These are phyloP conservation scores for Cinara cedri DNA, from an alignment of 2,888 invertebrate genomes.

Conservation along the genomic window DNA sequence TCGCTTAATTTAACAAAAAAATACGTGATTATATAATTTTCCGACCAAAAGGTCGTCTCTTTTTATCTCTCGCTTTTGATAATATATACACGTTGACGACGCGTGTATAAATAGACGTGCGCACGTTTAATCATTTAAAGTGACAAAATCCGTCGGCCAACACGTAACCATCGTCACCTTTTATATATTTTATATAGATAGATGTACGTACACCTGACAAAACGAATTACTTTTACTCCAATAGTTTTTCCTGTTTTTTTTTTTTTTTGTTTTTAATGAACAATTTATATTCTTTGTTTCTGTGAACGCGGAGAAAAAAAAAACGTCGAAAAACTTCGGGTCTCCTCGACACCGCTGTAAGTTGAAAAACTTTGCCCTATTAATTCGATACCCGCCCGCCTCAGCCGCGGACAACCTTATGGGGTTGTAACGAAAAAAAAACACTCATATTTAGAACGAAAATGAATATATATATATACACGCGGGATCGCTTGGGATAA, in stretches of 20 bases:
- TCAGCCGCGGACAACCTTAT: constrained; percentile 1
- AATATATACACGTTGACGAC: neutral
- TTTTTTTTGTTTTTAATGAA: constrained; percentile 22
- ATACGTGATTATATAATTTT: constrained; percentile 42
- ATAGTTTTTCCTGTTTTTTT: constrained; percentile 1
- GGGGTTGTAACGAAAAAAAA: constrained; percentile 24
- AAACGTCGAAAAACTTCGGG: constrained; percentile 43
- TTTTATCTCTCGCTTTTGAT: neutral
- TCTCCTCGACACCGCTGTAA: neutral
- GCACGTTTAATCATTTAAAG: constrained; percentile 44
- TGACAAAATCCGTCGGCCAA: constrained; percentile 33
- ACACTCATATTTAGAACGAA: constrained; percentile 46
- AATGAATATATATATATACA: neutral
- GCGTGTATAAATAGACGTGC: constrained; percentile 19
- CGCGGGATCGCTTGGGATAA: constrained; percentile 13
- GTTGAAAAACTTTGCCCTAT: constrained; percentile 50
- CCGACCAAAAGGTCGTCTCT: neutral
- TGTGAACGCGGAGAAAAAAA: neutral
- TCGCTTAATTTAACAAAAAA: too few species aligned
- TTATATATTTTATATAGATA: too few species aligned
- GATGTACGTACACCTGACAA: constrained; percentile 35
- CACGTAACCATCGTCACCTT: too few species aligned
- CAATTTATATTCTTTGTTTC: constrained; percentile 39
- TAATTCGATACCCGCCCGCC: constrained; percentile 39
- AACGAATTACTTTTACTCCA: constrained; percentile 35